Evolutionary conservation across 1,140 invertebrate species (phyloP).

Genomic region (Drosophila gunungcola): DNA sequence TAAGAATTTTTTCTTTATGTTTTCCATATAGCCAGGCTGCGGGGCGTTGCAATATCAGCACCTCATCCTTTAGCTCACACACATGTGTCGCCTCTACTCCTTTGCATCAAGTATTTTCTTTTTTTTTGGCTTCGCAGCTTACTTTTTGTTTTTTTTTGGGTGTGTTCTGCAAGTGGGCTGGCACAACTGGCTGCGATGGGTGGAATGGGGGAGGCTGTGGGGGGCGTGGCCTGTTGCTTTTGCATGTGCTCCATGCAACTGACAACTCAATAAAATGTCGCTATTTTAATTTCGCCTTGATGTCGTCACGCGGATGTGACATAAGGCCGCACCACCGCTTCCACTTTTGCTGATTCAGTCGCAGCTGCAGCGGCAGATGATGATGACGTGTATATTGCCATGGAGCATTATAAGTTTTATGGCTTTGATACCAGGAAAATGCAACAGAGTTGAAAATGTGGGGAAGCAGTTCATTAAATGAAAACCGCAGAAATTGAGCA

Average conservation of each 20-base stretch:
- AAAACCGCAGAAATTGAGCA: conserved; percentile 11
- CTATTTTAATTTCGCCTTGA: conserved; percentile 72
- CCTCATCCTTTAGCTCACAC: conserved; percentile 59
- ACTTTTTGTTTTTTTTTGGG: conserved; percentile 51
- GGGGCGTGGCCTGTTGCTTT: conserved; percentile 64
- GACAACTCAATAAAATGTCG: conserved; percentile 82
- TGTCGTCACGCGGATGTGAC: conserved; percentile 66
- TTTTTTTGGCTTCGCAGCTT: conserved; percentile 18
- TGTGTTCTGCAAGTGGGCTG: conserved; percentile 57
- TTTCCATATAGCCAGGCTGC: conserved; percentile 14
- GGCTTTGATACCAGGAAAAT: conserved; percentile 62
- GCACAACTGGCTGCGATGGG: conserved; percentile 4
- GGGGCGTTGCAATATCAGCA: conserved; percentile 73
- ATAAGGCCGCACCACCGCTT: conserved; percentile 20
- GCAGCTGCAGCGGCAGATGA: conserved; percentile 45
- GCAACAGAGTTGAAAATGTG: conserved; percentile 40
- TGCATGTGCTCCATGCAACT: conserved; percentile 68
- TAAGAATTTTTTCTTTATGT: conserved; percentile 2
- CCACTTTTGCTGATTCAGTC: conserved; percentile 47
- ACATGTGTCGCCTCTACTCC: conserved; percentile 36
- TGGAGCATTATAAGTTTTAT: conserved; percentile 63
- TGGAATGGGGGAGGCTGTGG: conserved; percentile 22
- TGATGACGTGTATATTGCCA: conserved; percentile 77
- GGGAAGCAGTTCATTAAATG: conserved; percentile 26
- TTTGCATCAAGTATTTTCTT: conserved; percentile 32